phyloP scores from a whole-genome alignment of 2,113 vertebrate genomes.

The Progne subis region DNA sequence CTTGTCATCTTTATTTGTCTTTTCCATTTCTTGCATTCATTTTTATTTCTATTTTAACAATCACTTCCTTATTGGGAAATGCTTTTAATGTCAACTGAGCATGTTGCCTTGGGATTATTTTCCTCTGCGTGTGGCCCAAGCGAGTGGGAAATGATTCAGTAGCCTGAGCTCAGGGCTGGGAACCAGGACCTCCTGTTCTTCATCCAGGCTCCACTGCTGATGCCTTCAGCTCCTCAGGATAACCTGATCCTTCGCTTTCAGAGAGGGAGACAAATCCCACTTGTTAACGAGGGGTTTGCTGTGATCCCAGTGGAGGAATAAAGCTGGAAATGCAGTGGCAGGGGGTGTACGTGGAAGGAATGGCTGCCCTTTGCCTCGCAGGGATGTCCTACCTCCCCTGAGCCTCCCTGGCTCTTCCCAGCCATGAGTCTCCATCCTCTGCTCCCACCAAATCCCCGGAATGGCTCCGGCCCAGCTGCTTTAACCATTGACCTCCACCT shows the following conservation, averaged over 20 bases:
- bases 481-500: slow-evolving; percentile 12
- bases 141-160: not conserved
- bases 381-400: not conserved
- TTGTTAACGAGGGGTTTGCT: not conserved
- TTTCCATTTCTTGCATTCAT: slow-evolving; percentile 65
- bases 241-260: not conserved
- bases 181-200: not conserved
- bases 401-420: not conserved
- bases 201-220: not conserved
- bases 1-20: slow-evolving; percentile 54
- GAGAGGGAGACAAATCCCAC: not conserved
- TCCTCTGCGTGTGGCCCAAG: not conserved
- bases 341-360: not conserved
- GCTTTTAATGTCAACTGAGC: not conserved
- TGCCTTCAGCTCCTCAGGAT: not conserved
- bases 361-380: not conserved
- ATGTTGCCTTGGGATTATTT: not conserved
- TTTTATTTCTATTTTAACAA: slow-evolving; percentile 45
- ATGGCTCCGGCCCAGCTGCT: not conserved
- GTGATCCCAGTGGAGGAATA: accelerated
- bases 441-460: not conserved
- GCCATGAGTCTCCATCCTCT: not conserved
- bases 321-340: not conserved
- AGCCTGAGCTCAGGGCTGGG: not conserved
- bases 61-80: not conserved